Evolutionary conservation across 1,140 invertebrate genomes (phyloP), one percentile per base, ranked within the genome.

Genomic region (Euborellia annulipes): DNA sequence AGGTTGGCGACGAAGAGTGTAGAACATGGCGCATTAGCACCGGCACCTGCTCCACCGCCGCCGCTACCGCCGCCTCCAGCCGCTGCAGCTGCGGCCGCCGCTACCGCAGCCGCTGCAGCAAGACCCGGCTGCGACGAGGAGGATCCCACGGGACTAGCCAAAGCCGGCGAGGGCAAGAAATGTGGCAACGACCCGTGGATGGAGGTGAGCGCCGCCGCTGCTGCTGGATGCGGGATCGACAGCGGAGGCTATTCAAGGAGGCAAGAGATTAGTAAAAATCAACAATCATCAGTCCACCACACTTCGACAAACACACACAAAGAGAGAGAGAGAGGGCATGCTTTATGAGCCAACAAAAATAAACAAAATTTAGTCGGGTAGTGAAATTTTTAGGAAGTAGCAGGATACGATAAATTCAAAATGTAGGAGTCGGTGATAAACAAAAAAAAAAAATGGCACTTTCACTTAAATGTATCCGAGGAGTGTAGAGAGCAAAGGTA

Each of bases 1-100:
- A 97, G 73, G 67, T 96, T 96, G 55, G 91, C 91, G 54, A 97
- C 91, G 70, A 96, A 97, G 37, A 97, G 78, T 46, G 93, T 97
- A 44, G 91, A 96, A 71, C 92, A 97, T 39, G 91, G 90, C 52
- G 84, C 76, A 61, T 79, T 77, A 59, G 64, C 71, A 47, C 69
- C 41, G 18, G 11, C 66, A 54, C 64, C 68, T 54, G 23, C 4
- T 11, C 23, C 23, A 27, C 4, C 11, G 23, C 23, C 23, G 23
- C 23, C 23, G 11, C 23, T 11, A 27, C 4, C 23, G 4, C 4
- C 4, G 11, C 4, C 23, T 4, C 23, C 23, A 6, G 48, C 58
- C 54, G 43, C 59, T 47, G 42, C 57, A 52, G 20, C 56, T 52
- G 50, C 61, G 59, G 43, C 18, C 4, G 14, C 14, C 37, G 14